These are phyloP conservation scores for Drosophila dives DNA, from an alignment of 2,888 invertebrate genomes.

Conservation along the genomic window DNA sequence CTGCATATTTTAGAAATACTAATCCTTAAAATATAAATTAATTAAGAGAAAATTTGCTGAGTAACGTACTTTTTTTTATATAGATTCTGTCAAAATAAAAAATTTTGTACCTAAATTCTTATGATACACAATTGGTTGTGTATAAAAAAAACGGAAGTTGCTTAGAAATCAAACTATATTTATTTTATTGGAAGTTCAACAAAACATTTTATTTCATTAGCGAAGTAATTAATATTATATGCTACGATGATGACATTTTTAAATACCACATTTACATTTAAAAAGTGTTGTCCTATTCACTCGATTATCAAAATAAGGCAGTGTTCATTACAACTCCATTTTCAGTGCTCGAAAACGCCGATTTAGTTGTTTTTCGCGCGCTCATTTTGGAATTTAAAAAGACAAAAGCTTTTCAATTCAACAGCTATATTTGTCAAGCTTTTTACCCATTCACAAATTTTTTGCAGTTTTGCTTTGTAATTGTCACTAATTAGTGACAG, in stretches of 20 bases:
- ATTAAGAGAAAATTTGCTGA: neutral
- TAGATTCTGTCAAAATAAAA: neutral
- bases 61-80: neutral
- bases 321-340: constrained; percentile 2
- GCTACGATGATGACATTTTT: neutral
- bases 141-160: neutral
- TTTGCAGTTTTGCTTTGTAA: constrained; percentile 28
- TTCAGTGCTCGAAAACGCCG: constrained; percentile 8
- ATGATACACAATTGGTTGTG: neutral
- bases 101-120: neutral
- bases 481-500: constrained; percentile 35
- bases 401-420: neutral
- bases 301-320: neutral
- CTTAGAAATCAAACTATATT: neutral
- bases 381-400: constrained; percentile 16
- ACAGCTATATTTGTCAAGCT: constrained; percentile 15
- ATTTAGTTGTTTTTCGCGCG: constrained; percentile 10
- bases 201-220: neutral
- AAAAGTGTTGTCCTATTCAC: constrained; percentile 13
- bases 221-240: neutral
- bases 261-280: neutral
- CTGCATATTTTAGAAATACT: neutral
- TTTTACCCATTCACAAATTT: constrained; percentile 16
- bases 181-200: neutral
- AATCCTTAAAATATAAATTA: neutral